These are phyloP conservation scores for Diloba caeruleocephala DNA, from an alignment of 2,888 invertebrate genomes.

Conservation along the genomic window DNA sequence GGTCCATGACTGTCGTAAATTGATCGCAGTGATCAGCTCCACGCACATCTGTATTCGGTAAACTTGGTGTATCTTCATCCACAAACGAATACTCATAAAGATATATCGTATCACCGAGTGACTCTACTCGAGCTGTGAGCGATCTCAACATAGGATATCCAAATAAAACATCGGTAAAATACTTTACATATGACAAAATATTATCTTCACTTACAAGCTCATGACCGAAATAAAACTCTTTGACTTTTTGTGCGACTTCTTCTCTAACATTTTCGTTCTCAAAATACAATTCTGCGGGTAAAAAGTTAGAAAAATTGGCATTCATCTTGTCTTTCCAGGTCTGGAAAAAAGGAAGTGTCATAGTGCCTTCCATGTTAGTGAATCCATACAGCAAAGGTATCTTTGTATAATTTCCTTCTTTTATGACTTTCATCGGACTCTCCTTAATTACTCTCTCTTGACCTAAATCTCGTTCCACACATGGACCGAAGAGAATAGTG, in stretches of 20 bases:
- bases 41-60: slow-evolving; percentile 54
- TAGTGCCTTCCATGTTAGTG: slow-evolving; percentile 62
- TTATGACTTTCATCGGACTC: slow-evolving; percentile 42
- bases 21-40: slow-evolving; percentile 64
- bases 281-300: slow-evolving; percentile 64
- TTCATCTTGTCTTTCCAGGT: slow-evolving; percentile 60
- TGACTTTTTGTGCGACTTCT: slow-evolving; percentile 52
- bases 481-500: slow-evolving; percentile 52
- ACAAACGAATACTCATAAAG: slow-evolving; percentile 65
- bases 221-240: slow-evolving; percentile 66
- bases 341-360: slow-evolving; percentile 49
- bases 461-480: slow-evolving; percentile 59
- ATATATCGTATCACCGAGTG: slow-evolving; percentile 59
- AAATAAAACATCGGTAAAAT: slow-evolving; percentile 71
- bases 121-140: slow-evolving; percentile 48
- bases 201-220: slow-evolving; percentile 42
- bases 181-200: slow-evolving; percentile 54
- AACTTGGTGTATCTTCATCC: slow-evolving; percentile 45
- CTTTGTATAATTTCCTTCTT: slow-evolving; percentile 37
- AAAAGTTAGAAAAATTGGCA: slow-evolving; percentile 60
- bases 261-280: slow-evolving; percentile 51
- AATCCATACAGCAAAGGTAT: slow-evolving; percentile 59
- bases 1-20: slow-evolving; percentile 37
- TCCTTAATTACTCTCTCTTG: slow-evolving; percentile 44
- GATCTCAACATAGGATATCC: slow-evolving; percentile 59